phyloP scores from a whole-genome alignment of 2,888 invertebrate species.

The Stenolophus ochropezus region DNA sequence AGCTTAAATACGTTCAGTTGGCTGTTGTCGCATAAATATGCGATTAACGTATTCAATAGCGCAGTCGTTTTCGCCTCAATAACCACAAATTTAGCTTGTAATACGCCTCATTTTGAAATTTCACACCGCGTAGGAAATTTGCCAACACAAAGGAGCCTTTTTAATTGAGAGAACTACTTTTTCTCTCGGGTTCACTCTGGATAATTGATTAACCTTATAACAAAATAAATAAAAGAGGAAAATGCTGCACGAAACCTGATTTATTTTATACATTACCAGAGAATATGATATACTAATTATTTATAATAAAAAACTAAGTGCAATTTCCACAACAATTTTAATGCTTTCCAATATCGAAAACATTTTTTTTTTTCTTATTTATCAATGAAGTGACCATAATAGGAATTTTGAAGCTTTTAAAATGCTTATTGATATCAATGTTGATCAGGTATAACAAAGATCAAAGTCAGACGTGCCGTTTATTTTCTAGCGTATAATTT shows the following conservation, averaged over 20 bases:
- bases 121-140: conserved; percentile 4
- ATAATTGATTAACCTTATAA: not conserved
- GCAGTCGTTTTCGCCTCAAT: conserved; percentile 25
- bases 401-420: too few species aligned
- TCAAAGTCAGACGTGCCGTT: too few species aligned
- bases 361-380: too few species aligned
- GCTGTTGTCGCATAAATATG: conserved; percentile 20
- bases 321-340: too few species aligned
- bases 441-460: too few species aligned
- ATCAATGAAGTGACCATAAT: too few species aligned
- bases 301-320: too few species aligned
- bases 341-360: too few species aligned
- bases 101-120: conserved; percentile 27
- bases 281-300: too few species aligned
- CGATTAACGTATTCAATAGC: conserved; percentile 34
- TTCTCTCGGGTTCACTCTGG: not conserved
- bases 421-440: too few species aligned
- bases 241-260: too few species aligned
- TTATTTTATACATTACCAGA: not conserved
- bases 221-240: not conserved
- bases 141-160: not conserved
- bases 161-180: not conserved
- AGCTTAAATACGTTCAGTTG: conserved; percentile 18
- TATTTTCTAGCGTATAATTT: too few species aligned
- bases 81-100: conserved; percentile 39